A percentile compares a stretch with the other conserved stretches of the same genome.
These are phyloP conservation scores for Eretmochelys imbricata DNA, from an alignment of 2,113 vertebrate species.

Conservation along the genomic window DNA sequence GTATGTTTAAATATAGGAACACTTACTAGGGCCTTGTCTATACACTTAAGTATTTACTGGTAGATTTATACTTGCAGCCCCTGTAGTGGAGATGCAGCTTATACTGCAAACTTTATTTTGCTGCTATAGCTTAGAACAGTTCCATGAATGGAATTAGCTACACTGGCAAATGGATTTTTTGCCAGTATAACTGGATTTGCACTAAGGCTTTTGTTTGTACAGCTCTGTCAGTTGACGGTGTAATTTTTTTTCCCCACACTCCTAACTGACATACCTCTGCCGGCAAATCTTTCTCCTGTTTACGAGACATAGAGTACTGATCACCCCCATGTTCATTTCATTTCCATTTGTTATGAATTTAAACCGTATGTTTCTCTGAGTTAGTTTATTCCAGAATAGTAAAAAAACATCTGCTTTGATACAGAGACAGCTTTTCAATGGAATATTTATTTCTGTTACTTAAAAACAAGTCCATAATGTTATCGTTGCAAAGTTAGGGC, in stretches of 20 bases:
- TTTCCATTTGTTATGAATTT: neutral
- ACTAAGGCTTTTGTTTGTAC: neutral
- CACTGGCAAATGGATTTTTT: rapidly evolving
- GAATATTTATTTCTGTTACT: neutral
- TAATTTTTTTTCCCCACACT: neutral
- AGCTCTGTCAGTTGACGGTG: neutral
- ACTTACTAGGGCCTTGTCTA: neutral
- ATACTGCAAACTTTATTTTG: neutral
- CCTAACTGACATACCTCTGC: neutral
- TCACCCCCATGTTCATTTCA: neutral
- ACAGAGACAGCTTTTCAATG: rapidly evolving
- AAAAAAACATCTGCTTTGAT: neutral
- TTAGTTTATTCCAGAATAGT: neutral
- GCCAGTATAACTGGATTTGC: neutral
- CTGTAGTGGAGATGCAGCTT: neutral
- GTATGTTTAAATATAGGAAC: neutral
- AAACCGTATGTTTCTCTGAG: neutral
- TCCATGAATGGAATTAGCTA: rapidly evolving
- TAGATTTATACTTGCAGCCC: rapidly evolving
- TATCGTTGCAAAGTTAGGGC: neutral
- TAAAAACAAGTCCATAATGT: neutral
- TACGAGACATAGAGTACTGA: neutral
- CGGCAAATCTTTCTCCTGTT: neutral
- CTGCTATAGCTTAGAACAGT: neutral
- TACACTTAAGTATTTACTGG: neutral